Conservation (phyloP, 2,113 vertebrate genomes). For the Mustela nigripes region DNA sequence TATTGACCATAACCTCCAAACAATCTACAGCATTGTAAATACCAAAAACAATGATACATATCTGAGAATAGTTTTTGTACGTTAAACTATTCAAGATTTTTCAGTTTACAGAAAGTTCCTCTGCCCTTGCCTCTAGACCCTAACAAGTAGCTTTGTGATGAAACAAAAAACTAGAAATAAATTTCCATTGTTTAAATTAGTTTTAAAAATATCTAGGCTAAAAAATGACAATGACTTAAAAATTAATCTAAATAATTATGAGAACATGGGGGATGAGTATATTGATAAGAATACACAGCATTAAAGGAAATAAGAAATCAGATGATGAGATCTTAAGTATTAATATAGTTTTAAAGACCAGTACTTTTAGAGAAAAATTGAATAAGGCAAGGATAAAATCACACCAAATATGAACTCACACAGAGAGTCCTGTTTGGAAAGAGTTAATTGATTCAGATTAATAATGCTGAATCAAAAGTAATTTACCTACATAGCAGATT, state of each 20-base stretch:
- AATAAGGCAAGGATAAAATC: constrained; percentile 21
- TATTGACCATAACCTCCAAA: not conserved
- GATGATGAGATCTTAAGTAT: not conserved
- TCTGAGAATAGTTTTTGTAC: not conserved
- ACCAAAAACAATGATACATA: not conserved
- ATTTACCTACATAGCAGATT: not conserved
- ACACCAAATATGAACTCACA: not conserved
- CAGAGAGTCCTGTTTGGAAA: not conserved
- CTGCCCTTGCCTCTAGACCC: not conserved
- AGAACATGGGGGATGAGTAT: rapidly evolving
- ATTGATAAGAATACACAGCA: not conserved
- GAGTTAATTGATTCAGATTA: not conserved
- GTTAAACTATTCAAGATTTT: not conserved
- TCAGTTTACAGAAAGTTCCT: not conserved
- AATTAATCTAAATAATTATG: not conserved
- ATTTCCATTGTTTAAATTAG: not conserved
- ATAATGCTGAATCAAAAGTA: not conserved
- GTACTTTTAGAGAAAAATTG: not conserved
- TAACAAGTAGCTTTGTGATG: not conserved
- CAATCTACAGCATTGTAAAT: not conserved
- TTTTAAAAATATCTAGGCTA: not conserved
- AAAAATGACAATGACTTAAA: not conserved
- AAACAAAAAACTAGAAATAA: constrained; percentile 18
- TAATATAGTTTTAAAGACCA: not conserved
- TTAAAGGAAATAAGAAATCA: not conserved